Base-by-base conservation (phyloP, 1,140 invertebrate genomes). In the Lepidurus apus region DNA sequence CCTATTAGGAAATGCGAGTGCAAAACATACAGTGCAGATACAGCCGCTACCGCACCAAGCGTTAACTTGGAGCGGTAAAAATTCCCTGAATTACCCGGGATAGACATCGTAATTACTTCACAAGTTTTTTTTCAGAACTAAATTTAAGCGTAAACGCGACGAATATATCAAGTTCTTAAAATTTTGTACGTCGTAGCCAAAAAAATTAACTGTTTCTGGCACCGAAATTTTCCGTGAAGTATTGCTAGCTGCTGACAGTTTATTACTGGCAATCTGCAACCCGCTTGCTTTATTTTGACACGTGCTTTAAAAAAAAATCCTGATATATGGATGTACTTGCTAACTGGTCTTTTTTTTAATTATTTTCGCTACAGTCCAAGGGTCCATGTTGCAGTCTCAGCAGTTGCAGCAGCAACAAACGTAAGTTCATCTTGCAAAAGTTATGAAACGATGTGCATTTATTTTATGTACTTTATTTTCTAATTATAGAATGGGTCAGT, bases 311-410 rank as follows among this genome's bases (percentile, higher is more conserved):
- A 65, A 21, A 47, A 0, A 47, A 21, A n/a, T 34, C 34, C 34
- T 34, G 34, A 34, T 34, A 34, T 34, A 34, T 34, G 34, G 34
- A 34, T 34, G 53, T 65, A 65, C 21, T 13, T 47, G 17, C 17
- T n/a, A 65, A 65, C 53, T 65, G 21, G 21, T 11, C 13, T 11
- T 65, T 79, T 1, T n/a, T 43, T 3, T 3, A 4, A 73, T 74
- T 79, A 77, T 74, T 76, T 34, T 43, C 75, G 75, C 79, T 77
- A 17, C 74, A 81, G 80, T 80, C 75, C 78, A 76, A 79, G 76
- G 76, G 45, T 74, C 83, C 81, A 86, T 85, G 83, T 88, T 89
- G 88, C 88, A 89, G 86, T 89, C 89, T 84, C 88, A 86, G 83
- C 85, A 86, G 80, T 85, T 87, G 81, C 85, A 86, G 81, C 86